Percentiles rank a stretch among this genome's conserved stretches.
Evolutionary conservation across 2,797 vertebrate genomes (phyloP).

Genomic region (Todus mexicanus): DNA sequence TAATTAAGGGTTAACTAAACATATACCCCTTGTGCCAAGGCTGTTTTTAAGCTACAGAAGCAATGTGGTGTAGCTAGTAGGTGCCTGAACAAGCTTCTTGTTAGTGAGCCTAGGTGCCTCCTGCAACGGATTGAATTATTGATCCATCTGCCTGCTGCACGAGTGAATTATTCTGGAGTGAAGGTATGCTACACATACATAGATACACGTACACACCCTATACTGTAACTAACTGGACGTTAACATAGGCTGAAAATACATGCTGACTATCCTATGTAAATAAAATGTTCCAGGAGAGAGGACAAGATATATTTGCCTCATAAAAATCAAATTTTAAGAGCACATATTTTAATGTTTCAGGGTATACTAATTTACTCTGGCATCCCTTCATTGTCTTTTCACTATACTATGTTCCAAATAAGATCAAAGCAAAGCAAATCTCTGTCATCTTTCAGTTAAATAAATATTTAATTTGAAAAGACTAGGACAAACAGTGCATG

Average conservation of each 20-base stretch:
- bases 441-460: neutral
- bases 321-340: neutral
- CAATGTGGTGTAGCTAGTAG: neutral
- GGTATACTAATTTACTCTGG: neutral
- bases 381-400: neutral
- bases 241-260: neutral
- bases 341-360: neutral
- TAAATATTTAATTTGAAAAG: slow-evolving; percentile 32
- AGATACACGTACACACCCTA: too few relatives aligned
- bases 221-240: neutral
- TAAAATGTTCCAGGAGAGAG: neutral
- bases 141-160: neutral
- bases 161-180: neutral
- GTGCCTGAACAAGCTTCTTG: neutral
- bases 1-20: neutral
- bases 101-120: neutral
- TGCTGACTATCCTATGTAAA: neutral
- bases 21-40: neutral
- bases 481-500: neutral
- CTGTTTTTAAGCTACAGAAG: neutral
- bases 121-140: neutral
- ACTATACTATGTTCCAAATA: neutral
- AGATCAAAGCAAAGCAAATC: slow-evolving; percentile 35
- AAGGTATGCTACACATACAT: neutral
- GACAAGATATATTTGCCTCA: neutral